Percentiles rank a stretch among this genome's conserved stretches.
Conservation (phyloP, 2,797 vertebrate genomes). For the Eremophila alpestris region DNA sequence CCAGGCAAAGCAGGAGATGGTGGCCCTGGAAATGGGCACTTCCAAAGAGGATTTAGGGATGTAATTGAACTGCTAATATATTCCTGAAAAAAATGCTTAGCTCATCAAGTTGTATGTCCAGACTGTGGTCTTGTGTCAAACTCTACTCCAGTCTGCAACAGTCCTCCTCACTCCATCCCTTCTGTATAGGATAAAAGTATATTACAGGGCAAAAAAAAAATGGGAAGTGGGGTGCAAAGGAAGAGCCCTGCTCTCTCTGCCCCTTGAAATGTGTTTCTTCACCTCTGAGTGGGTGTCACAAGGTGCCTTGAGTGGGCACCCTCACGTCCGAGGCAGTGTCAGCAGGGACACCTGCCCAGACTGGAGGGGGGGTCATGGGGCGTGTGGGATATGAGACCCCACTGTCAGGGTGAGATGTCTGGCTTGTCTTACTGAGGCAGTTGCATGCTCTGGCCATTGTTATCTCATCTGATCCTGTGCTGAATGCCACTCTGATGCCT, state of each 20-base stretch:
- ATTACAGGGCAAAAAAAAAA: not conserved
- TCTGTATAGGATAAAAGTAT: not conserved
- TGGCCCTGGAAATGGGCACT: not conserved
- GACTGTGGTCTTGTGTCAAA: not conserved
- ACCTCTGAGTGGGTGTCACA: accelerated
- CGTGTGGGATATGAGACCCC: not conserved
- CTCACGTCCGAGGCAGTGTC: accelerated
- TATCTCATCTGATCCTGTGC: not conserved
- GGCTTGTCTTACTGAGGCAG: not conserved
- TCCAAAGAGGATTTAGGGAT: not conserved
- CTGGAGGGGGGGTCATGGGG: not conserved
- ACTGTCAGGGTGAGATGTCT: not conserved
- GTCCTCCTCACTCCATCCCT: not conserved
- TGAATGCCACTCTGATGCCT: not conserved
- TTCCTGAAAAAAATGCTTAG: not conserved
- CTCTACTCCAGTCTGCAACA: not conserved
- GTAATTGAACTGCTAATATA: not conserved
- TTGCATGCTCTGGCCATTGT: accelerated
- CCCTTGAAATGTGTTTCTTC: not conserved
- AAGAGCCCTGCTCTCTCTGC: not conserved
- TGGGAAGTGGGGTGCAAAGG: not conserved
- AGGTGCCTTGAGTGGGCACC: not conserved
- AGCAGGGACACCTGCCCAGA: not conserved
- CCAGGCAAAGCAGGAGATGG: not conserved
- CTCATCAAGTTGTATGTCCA: not conserved